A percentile compares a stretch with the other conserved stretches of the same genome.
These are phyloP conservation scores for Prionailurus bengalensis DNA, from an alignment of 2,113 vertebrate genomes.

Conservation along the genomic window DNA sequence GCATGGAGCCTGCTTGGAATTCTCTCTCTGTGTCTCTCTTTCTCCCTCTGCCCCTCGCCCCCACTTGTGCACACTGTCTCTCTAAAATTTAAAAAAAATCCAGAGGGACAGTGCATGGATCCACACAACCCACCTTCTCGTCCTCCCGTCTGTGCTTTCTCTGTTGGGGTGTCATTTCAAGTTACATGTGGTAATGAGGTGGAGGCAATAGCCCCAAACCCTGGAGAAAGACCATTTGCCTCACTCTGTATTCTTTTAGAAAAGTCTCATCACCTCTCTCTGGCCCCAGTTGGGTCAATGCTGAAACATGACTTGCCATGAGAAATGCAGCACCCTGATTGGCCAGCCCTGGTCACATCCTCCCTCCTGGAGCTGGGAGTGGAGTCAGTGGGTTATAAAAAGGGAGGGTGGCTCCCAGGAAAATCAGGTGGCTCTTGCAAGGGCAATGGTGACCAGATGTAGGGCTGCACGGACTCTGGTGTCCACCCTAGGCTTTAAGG, in stretches of 20 bases:
- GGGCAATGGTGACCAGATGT: neutral
- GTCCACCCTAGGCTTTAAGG: neutral
- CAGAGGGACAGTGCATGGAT: neutral
- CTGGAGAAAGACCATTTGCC: neutral
- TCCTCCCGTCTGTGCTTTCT: neutral
- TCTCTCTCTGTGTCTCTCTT: too few relatives aligned
- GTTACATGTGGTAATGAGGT: too few relatives aligned
- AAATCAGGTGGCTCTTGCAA: neutral
- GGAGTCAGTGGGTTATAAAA: neutral
- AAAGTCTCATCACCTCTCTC: neutral
- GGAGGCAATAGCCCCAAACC: neutral
- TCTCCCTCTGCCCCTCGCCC: too few relatives aligned
- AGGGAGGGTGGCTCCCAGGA: neutral
- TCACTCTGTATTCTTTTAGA: neutral
- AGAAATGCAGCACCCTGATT: neutral
- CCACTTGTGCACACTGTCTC: too few relatives aligned
- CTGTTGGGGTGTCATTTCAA: neutral
- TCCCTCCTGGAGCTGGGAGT: neutral
- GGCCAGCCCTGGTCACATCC: neutral
- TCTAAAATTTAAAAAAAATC: neutral
- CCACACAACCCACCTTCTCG: neutral
- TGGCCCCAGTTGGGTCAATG: neutral
- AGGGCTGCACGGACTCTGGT: neutral
- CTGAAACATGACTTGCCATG: neutral
- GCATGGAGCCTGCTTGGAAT: too few relatives aligned